Base-by-base conservation (phyloP, 2,797 vertebrate species). In the Danio albolineatus region DNA sequence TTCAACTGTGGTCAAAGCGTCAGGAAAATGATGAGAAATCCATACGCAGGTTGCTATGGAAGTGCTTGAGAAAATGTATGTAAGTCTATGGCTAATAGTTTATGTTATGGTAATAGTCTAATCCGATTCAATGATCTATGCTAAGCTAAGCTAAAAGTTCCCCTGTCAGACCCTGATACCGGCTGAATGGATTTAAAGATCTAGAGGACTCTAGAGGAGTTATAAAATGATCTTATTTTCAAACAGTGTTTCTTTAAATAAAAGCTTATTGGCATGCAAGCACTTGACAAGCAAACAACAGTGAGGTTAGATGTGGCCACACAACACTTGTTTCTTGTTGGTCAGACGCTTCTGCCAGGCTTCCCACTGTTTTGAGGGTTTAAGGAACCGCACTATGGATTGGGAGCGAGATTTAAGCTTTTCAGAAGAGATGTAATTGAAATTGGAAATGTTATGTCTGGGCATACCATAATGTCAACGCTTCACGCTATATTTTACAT, bases 1-100 rank as follows among this genome's bases (percentile, higher is more conserved):
- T 92, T 74, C 77, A 72, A 16, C 82, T 93, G 90, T 82, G 90
- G 90, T 90, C 82, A 76, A 77, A 87, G 84, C 76, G 81, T 87
- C 44, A 86, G 72, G 59, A 83, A 83, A 36, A 28, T 71, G 46
- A 74, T 60, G 75, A 73, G 74, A 80, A 86, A 75, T 19, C 51
- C 17, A 21, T 80, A 73, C 0, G 17, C 62, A 82, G 51, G 38
- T 72, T 65, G 71, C 78, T 81, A 85, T 86, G 81, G 82, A 65
- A 61, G 76, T 64, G 38, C 70, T 28, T 28, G 28, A 28, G 3
- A 60, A 19, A 51, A 83, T 78, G 53, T 28, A 28, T 28, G 28
- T n/a, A 28, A 28, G 28, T 3, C 28, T 28, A 28, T 28, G 28
- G 28, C 28, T 28, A 3, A 28, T 28, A 28, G 6, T 59, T 8